A percentile compares a stretch with the other conserved stretches of the same genome.
phyloP scores from a whole-genome alignment of 2,113 vertebrate species.

The Neomonachus schauinslandi region DNA sequence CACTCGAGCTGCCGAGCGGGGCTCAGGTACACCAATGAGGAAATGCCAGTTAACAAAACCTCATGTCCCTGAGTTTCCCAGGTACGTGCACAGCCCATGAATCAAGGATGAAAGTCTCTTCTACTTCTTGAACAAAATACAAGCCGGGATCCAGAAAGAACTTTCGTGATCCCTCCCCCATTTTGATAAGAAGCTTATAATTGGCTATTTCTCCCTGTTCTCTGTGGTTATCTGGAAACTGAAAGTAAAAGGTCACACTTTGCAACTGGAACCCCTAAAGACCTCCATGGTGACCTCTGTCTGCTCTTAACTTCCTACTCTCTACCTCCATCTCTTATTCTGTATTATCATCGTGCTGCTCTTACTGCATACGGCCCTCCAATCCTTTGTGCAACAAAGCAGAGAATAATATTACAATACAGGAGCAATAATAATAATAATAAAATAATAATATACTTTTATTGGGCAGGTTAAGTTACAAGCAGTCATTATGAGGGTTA shows the following conservation, averaged over 20 bases:
- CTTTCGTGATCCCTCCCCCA: not conserved
- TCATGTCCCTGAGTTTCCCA: not conserved
- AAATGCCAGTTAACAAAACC: not conserved
- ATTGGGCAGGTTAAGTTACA: not conserved
- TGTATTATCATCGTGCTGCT: not conserved
- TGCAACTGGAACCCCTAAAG: not conserved
- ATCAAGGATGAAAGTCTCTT: not conserved
- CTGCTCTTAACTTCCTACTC: not conserved
- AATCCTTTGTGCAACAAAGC: not conserved
- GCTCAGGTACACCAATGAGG: not conserved
- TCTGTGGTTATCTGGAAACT: not conserved
- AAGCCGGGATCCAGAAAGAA: not conserved
- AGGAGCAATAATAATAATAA: not conserved
- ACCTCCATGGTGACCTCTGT: not conserved
- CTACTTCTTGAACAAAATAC: not conserved
- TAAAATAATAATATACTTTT: not conserved
- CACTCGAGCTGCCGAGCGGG: not conserved
- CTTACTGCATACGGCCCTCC: not conserved
- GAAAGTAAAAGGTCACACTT: not conserved
- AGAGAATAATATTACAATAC: not conserved
- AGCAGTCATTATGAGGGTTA: not conserved
- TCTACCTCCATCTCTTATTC: not conserved
- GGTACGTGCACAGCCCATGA: not conserved
- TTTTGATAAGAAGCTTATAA: not conserved
- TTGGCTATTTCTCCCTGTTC: not conserved